Evolutionary conservation across 2,797 vertebrate genomes (phyloP), one percentile per base, ranked within the genome.

Genomic region (Selene dorsalis): DNA sequence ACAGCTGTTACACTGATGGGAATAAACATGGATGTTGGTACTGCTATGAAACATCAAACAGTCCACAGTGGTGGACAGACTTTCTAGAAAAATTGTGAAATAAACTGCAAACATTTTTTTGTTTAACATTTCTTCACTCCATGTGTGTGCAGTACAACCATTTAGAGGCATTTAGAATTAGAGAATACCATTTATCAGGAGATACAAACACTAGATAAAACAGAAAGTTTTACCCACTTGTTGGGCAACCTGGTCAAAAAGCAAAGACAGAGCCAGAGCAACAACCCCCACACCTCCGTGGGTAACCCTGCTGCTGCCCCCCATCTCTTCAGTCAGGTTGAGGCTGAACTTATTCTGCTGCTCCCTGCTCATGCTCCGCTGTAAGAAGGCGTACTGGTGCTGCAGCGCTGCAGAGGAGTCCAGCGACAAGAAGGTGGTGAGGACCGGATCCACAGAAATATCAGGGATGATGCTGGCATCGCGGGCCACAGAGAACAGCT

Each of bases 391-490:
- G 2, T 89, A 88, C 0, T 89, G 92, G 73, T 93, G 91, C 79
- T 82, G 85, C 81, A 93, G 85, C 0, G 92, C 87, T 0, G 82
- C 89, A 0, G 83, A 48, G 6, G 93, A 93, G 17, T 93, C 93
- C 81, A 90, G 80, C 0, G 92, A 93, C 16, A 93, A 81, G 79
- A 89, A 93, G 58, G 83, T 78, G 66, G 82, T 71, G 68, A 93
- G 89, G 48, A 91, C 84, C 0, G 93, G 93, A 60, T 93, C 92
- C 80, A 93, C 7, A 41, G 92, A 93, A 39, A 93, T 84, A 2
- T 93, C 89, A 0, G 93, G 93, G 60, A 93, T 26, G 63, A 88
- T 52, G 60, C 24, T 63, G 61, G 87, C 88, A 0, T 93, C 92
- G 13, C 86, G 89, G 41, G 93, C 90, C 67, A 88, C 88, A 0